Base-by-base conservation (phyloP, 1,140 invertebrate species). In the Zaprionus africanus region DNA sequence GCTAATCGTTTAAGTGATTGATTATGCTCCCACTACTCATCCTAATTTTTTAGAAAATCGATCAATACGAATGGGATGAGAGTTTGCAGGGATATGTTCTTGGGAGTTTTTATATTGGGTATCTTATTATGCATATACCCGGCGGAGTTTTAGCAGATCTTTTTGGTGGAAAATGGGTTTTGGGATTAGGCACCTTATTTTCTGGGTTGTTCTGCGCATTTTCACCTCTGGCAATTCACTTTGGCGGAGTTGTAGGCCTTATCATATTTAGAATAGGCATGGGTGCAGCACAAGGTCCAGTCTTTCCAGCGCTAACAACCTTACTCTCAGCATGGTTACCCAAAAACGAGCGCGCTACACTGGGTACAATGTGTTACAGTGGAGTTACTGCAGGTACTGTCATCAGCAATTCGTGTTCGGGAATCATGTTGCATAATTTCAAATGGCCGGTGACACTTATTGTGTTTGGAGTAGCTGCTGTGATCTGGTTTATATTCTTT, bases 381-480 rank as follows among this genome's bases (percentile, higher is more conserved):
- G 96, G 96, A 2, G 94, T 95, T 0, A 95, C 94, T 56, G 93
- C 95, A 0, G 95, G 95, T 56, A 97, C 96, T 13, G 96, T 97
- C 1, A 92, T 96, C 0, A 95, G 96, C 1, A 96, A 96, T 11
- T 94, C 95, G 0, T 49, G 96, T 0, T 95, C 95, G 7, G 96
- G 96, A 1, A 77, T 95, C 1, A 94, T 97, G 43, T 93, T 96
- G 7, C 93, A 95, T 61, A 93, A 93, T 0, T 93, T 94, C 2
- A 94, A 94, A 12, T 97, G 96, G 97, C 93, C 95, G 1, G 93
- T 94, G 0, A 96, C 96, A 0, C 97, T 97, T 86, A 97, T 97
- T 82, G 93, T 97, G 0, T 98, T 97, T 91, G 97, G 97, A 64
- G 90, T 93, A 38, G 64, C 95, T 1, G 95, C 95, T 2, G 90